These are phyloP conservation scores for Xiphophorus maculatus DNA, from an alignment of 2,113 vertebrate genomes.

Conservation along the genomic window DNA sequence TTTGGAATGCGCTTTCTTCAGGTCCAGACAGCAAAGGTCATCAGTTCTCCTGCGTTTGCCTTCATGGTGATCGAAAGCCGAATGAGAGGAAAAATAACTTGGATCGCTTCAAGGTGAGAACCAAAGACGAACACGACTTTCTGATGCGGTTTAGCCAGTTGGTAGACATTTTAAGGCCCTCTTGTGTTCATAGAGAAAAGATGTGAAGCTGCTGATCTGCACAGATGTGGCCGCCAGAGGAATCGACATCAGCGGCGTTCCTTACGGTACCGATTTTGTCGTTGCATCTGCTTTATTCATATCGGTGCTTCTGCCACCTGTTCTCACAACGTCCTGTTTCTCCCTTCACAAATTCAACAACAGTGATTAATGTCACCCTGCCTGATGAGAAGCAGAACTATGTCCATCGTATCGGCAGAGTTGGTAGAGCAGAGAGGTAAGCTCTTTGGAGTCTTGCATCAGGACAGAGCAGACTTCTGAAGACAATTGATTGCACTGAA, in stretches of 20 bases:
- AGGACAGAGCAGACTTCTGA: too few relatives aligned
- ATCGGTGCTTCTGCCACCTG: background rate
- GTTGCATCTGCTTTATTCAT: background rate
- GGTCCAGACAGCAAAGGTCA: constrained; percentile 95
- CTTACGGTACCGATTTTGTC: constrained; percentile 82
- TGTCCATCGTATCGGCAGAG: constrained; percentile 95
- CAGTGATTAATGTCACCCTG: constrained; percentile 97
- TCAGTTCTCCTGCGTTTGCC: constrained; percentile 96
- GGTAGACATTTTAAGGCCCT: background rate
- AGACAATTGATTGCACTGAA: too few relatives aligned
- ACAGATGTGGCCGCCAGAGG: constrained; percentile 98
- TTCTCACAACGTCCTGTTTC: background rate
- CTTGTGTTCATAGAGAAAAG: constrained; percentile 82
- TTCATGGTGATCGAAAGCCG: constrained; percentile 96
- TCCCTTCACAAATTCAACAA: background rate
- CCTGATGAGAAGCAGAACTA: constrained; percentile 99
- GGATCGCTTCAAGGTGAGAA: constrained; percentile 93
- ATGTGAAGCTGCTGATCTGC: constrained; percentile 94
- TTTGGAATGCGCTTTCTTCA: constrained; percentile 47
- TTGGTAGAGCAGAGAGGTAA: constrained; percentile 95
- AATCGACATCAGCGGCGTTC: constrained; percentile 94
- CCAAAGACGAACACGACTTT: background rate
- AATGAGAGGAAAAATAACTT: constrained; percentile 95
- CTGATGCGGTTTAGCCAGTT: background rate
- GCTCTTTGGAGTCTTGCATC: too few relatives aligned